A percentile compares a stretch with the other conserved stretches of the same genome.
These are phyloP conservation scores for Byasa hedistus DNA, from an alignment of 2,888 invertebrate species.

Conservation along the genomic window DNA sequence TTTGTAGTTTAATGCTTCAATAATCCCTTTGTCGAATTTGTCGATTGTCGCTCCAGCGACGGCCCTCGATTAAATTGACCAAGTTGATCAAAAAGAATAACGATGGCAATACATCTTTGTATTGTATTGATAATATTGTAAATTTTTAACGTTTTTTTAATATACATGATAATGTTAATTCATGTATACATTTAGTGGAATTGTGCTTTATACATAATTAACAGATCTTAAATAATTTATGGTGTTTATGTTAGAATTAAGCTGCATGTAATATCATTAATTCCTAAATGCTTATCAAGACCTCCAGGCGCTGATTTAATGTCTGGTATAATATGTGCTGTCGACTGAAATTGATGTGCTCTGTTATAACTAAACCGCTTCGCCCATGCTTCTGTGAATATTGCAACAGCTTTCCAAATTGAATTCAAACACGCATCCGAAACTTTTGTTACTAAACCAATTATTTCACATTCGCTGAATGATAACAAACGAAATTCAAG, in stretches of 20 bases:
- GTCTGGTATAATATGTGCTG: conserved; percentile 15
- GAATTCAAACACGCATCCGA: background rate
- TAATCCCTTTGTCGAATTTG: background rate
- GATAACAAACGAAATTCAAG: background rate
- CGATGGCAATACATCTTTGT: background rate
- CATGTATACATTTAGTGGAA: too few species aligned
- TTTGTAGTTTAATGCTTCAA: background rate
- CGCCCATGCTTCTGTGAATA: conserved; percentile 1
- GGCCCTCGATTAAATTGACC: background rate
- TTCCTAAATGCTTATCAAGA: conserved; percentile 13
- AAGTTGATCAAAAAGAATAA: background rate
- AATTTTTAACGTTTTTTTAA: too few species aligned
- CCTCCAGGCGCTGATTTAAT: conserved; percentile 22
- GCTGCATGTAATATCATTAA: conserved; percentile 3
- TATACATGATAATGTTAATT: too few species aligned
- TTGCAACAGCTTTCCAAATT: conserved; percentile 24
- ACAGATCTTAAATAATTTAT: background rate
- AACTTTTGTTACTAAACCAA: background rate
- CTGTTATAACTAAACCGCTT: conserved; percentile 19
- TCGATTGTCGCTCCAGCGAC: background rate
- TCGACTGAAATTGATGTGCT: conserved; percentile 26
- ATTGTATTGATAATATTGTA: too few species aligned
- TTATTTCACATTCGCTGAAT: background rate
- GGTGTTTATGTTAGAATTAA: background rate
- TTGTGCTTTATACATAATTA: background rate